Evolutionary conservation across 2,888 invertebrate genomes (phyloP), one percentile per base, ranked within the genome.

Genomic region (Pyrrhosoma nymphula): DNA sequence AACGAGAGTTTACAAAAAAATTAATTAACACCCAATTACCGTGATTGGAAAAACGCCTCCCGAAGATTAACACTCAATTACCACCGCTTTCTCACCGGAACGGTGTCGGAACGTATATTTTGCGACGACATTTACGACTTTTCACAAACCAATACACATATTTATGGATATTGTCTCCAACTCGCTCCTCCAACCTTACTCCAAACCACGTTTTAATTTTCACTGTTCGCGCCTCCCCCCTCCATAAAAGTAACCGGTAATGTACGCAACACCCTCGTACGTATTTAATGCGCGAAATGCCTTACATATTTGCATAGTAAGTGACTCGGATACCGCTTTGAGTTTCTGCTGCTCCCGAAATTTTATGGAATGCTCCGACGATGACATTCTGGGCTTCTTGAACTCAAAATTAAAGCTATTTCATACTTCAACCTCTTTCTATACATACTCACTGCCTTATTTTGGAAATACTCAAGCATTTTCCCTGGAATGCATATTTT

Each of bases 71-170:
- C 14, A 18, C 75, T 16, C 82, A 16, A 35, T 35, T 35, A 82
- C 35, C 82, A 16, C 69, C 6, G 82, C 35, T 18, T 82, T 26
- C 3, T 2, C 26, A n/a, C 8, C 69, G 69, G 23, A 69, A 69
- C 12, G 30, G 35, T 35, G 82, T 35, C 35, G 82, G 30, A 18
- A 14, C 82, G 26, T 82, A 18, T 82, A 82, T 82, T 82, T 82
- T 82, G 82, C 82, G 82, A 82, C 82, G 82, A 82, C 82, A 35
- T 82, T 82, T 35, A 35, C 14, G 35, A 35, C 12, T 16, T 26
- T 82, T 82, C n/a, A 82, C 35, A 14, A 35, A 82, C 82, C 82
- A 82, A 82, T 82, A 82, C 35, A 35, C 82, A 82, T 82, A 82
- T 82, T 82, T 35, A 82, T 82, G 82, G 14, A n/a, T 16, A 26